These are phyloP conservation scores for Ormyrus rosae DNA, from an alignment of 2,888 invertebrate genomes.

Conservation along the genomic window DNA sequence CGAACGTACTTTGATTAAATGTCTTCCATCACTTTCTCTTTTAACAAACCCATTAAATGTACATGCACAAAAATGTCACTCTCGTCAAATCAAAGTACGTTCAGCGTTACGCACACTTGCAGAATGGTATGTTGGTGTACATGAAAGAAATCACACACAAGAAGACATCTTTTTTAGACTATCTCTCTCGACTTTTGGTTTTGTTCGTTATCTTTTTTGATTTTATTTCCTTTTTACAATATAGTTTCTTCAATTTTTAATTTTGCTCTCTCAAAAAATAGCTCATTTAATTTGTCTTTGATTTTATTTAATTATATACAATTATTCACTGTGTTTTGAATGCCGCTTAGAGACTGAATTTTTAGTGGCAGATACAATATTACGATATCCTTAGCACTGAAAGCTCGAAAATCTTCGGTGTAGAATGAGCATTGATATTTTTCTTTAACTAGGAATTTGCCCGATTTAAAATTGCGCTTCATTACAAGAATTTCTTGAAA, in stretches of 20 bases:
- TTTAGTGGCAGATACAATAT: constrained; percentile 41
- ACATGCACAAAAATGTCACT: constrained; percentile 4
- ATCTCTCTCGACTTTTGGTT: constrained; percentile 65
- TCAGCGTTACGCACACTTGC: constrained; percentile 68
- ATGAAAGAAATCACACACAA: constrained; percentile 77
- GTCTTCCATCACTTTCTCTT: background rate
- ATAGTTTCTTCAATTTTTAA: constrained; percentile 29
- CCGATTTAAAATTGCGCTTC: constrained; percentile 30
- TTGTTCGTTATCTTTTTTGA: constrained; percentile 56
- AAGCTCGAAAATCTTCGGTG: constrained; percentile 50
- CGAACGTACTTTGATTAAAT: constrained; percentile 50
- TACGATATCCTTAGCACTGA: constrained; percentile 41
- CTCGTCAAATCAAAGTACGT: constrained; percentile 68
- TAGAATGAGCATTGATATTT: constrained; percentile 42
- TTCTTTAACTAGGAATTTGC: constrained; percentile 16
- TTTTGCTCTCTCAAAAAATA: constrained; percentile 19
- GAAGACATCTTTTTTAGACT: constrained; percentile 71
- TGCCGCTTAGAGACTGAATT: constrained; percentile 69
- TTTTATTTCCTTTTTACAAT: constrained; percentile 15
- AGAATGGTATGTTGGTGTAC: constrained; percentile 86
- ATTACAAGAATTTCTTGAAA: background rate
- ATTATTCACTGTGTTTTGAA: constrained; percentile 66
- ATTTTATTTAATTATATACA: constrained; percentile 8
- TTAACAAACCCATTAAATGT: background rate
- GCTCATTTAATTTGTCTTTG: constrained; percentile 9